phyloP scores from a whole-genome alignment of 1,140 invertebrate genomes.

The Hormaphis cornu region DNA sequence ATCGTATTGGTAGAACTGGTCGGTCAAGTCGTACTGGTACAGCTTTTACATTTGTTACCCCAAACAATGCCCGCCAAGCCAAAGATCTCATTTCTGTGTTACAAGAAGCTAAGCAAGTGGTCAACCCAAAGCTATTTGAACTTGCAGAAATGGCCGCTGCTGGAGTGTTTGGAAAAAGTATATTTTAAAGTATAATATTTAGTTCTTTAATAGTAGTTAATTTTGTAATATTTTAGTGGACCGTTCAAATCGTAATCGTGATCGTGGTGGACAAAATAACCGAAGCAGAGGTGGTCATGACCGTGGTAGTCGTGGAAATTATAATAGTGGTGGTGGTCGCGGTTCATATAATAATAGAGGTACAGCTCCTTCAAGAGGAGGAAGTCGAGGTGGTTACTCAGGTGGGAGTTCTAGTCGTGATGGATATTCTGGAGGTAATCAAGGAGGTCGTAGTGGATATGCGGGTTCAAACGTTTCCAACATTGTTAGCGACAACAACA shows the following conservation, averaged over 20 bases:
- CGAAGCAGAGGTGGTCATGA: conserved; percentile 7
- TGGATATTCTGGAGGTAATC: conserved; percentile 7
- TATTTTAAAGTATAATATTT: not conserved
- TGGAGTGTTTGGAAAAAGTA: conserved; percentile 26
- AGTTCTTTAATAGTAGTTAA: not conserved
- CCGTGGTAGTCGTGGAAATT: not conserved
- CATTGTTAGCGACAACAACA: not conserved
- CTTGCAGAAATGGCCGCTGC: conserved; percentile 43
- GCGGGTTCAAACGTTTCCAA: not conserved
- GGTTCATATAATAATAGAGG: not conserved
- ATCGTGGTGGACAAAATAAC: conserved; percentile 13
- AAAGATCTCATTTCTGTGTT: conserved; percentile 84
- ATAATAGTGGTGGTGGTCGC: not conserved
- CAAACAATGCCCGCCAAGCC: conserved; percentile 83
- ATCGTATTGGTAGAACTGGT: conserved; percentile 96
- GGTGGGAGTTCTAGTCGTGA: not conserved
- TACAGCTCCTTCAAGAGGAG: not conserved
- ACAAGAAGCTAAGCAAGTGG: conserved; percentile 89
- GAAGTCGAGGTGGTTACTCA: not conserved
- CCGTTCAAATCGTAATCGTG: conserved; percentile 7
- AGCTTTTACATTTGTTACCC: conserved; percentile 97
- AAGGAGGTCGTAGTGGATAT: conserved; percentile 20
- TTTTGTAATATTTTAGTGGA: conserved; percentile 7
- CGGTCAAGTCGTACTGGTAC: conserved; percentile 90
- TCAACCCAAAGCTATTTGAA: conserved; percentile 61